Percentiles rank a stretch among this genome's conserved stretches.
phyloP scores from a whole-genome alignment of 2,888 invertebrate species.

The Parthenolecanium corni region DNA sequence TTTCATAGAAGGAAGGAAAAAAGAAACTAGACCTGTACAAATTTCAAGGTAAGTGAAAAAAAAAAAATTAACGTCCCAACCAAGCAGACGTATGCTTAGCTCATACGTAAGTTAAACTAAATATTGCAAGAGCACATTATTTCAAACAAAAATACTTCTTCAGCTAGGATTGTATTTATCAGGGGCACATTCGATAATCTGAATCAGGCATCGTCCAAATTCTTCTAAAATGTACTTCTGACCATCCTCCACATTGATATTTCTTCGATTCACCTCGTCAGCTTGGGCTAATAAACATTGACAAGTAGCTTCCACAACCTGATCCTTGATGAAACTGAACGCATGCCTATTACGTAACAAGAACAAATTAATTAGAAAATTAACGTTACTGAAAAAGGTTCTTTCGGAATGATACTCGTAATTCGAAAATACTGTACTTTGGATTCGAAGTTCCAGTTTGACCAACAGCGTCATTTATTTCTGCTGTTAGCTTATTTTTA shows the following conservation, averaged over 20 bases:
- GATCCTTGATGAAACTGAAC: constrained; percentile 82
- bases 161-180: constrained; percentile 18
- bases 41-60: not conserved
- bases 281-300: constrained; percentile 92
- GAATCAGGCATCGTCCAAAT: constrained; percentile 84
- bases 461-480: constrained; percentile 31
- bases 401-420: not conserved
- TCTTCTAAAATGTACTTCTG: constrained; percentile 77
- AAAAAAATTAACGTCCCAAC: not conserved
- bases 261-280: constrained; percentile 59
- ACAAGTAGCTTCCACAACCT: constrained; percentile 91
- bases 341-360: constrained; percentile 39
- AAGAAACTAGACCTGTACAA: not conserved
- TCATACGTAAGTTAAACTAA: not conserved
- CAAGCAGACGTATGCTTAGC: too few species aligned
- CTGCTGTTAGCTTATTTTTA: constrained; percentile 35
- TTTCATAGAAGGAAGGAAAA: not conserved
- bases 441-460: constrained; percentile 8
- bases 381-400: too few species aligned
- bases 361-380: too few species aligned
- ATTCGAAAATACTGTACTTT: constrained; percentile 4
- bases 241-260: constrained; percentile 50
- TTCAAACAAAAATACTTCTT: not conserved
- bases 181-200: constrained; percentile 56
- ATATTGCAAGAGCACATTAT: too few species aligned